phyloP scores from a whole-genome alignment of 2,113 vertebrate species.

The Gobiocypris rarus region DNA sequence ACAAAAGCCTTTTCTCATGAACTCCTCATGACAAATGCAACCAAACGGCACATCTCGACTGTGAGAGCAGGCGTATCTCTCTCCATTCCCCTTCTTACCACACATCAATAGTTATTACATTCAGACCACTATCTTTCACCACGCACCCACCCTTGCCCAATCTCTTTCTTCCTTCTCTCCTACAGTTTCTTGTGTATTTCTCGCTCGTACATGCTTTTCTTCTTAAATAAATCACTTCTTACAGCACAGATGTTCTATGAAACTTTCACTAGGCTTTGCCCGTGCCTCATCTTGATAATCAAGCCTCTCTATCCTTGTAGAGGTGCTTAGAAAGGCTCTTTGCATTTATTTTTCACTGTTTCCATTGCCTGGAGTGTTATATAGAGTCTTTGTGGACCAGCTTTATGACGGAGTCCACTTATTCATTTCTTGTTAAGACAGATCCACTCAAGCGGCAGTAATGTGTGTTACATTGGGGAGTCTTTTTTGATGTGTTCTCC shows the following conservation, averaged over 20 bases:
- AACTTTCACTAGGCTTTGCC: slow-evolving; percentile 48
- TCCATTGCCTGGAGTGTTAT: slow-evolving; percentile 5
- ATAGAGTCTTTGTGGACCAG: slow-evolving; percentile 6
- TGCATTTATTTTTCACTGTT: slow-evolving; percentile 14
- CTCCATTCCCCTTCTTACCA: slow-evolving; percentile 36
- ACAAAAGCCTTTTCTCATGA: slow-evolving; percentile 25
- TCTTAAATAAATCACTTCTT: slow-evolving; percentile 58
- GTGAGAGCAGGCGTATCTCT: neutral
- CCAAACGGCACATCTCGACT: neutral
- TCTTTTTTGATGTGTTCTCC: neutral
- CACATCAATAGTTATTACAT: slow-evolving; percentile 46
- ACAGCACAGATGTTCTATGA: slow-evolving; percentile 56
- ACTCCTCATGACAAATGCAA: slow-evolving; percentile 42
- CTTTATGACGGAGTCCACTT: slow-evolving; percentile 12
- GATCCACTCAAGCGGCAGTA: neutral
- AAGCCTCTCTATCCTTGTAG: neutral
- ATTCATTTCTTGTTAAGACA: slow-evolving; percentile 14
- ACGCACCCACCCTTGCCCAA: neutral
- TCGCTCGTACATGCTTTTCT: slow-evolving; percentile 39
- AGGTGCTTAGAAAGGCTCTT: neutral
- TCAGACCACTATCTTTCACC: slow-evolving; percentile 29
- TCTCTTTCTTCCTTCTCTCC: neutral
- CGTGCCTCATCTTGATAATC: slow-evolving; percentile 15
- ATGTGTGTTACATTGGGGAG: neutral
- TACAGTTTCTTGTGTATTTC: neutral